These are phyloP conservation scores for Tenthredo mesomela DNA, from an alignment of 2,888 invertebrate genomes.

Conservation along the genomic window DNA sequence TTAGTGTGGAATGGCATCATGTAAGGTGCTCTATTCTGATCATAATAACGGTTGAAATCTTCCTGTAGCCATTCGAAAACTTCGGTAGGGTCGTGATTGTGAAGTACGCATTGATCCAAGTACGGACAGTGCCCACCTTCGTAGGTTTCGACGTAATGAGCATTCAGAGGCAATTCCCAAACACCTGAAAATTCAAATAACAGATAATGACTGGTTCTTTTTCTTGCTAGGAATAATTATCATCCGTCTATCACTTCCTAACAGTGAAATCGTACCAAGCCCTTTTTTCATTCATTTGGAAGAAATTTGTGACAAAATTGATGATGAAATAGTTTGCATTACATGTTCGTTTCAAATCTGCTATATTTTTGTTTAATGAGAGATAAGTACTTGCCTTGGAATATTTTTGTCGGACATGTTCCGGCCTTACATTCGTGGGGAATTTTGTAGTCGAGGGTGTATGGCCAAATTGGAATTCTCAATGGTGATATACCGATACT, in stretches of 20 bases:
- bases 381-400: constrained; percentile 83
- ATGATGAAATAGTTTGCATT: not conserved
- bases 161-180: constrained; percentile 96
- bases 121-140: constrained; percentile 97
- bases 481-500: constrained; percentile 92
- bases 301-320: constrained; percentile 6
- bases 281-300: not conserved
- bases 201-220: not conserved
- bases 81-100: constrained; percentile 89
- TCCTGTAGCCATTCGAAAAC: constrained; percentile 94
- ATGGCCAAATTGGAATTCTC: constrained; percentile 93
- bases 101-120: constrained; percentile 94
- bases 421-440: constrained; percentile 96
- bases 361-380: not conserved
- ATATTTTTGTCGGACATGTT: constrained; percentile 93
- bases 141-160: constrained; percentile 92
- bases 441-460: constrained; percentile 95
- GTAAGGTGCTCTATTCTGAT: constrained; percentile 93
- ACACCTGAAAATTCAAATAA: constrained; percentile 80
- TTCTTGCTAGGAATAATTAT: not conserved
- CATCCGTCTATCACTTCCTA: not conserved
- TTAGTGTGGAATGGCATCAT: constrained; percentile 98
- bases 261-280: not conserved
- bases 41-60: constrained; percentile 91
- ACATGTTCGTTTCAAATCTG: not conserved